Percentiles rank a stretch among this genome's conserved stretches.
Evolutionary conservation across 2,888 invertebrate genomes (phyloP).

Genomic region (Philonicus albiceps): DNA sequence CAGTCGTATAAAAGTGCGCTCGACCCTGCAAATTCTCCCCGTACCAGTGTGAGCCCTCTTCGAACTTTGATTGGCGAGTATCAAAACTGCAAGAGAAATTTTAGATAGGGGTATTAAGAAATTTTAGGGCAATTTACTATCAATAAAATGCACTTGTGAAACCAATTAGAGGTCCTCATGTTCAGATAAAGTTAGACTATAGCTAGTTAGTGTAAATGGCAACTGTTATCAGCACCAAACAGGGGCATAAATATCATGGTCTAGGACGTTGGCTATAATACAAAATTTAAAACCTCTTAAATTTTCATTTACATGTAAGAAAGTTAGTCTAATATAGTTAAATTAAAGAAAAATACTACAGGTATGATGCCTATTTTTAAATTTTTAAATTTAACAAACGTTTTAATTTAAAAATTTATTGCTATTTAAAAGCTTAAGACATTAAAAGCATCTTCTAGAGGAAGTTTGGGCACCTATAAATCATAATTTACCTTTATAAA

Average conservation of each 20-base stretch:
- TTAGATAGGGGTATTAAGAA: not conserved
- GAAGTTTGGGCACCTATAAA: no score
- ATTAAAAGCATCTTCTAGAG: no score
- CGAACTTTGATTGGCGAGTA: constrained; percentile 64
- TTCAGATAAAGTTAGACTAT: not conserved
- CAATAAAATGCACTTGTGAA: not conserved
- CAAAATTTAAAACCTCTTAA: no score
- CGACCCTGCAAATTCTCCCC: constrained; percentile 70
- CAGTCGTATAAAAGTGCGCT: constrained; percentile 78
- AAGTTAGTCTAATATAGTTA: no score
- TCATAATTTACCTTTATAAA: no score
- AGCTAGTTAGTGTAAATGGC: not conserved
- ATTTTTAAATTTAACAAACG: no score
- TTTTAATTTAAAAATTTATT: no score
- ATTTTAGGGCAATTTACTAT: not conserved
- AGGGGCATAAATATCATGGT: not conserved
- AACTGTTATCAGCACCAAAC: not conserved
- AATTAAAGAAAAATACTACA: no score
- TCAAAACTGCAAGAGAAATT: constrained; percentile 62
- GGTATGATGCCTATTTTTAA: no score
- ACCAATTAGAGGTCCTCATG: not conserved
- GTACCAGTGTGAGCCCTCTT: constrained; percentile 68
- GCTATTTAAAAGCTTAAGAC: no score
- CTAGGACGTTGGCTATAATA: no score
- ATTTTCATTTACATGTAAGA: no score